Conservation (phyloP, 2,797 vertebrate genomes). For the Pseudocheirus occidentalis region DNA sequence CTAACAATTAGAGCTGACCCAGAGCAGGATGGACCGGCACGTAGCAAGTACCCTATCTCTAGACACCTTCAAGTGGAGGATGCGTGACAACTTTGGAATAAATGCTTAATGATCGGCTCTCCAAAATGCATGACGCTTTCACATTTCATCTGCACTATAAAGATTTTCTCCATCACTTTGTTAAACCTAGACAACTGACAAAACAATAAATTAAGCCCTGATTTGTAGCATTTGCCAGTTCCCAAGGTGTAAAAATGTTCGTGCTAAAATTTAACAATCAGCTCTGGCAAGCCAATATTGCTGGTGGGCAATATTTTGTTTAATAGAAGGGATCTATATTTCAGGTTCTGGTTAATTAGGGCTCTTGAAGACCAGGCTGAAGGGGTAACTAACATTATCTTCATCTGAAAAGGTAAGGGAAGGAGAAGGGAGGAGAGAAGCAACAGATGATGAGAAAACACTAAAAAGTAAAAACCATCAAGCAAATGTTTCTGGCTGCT, state of each 20-base stretch:
- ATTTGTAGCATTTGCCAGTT: not conserved
- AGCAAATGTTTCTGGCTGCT: not conserved
- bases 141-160: not conserved
- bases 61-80: not conserved
- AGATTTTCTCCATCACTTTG: not conserved
- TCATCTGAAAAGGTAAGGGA: not conserved
- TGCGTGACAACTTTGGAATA: not conserved
- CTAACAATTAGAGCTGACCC: not conserved
- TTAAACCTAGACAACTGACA: not conserved
- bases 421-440: not conserved
- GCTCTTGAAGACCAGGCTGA: not conserved
- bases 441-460: not conserved
- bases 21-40: not conserved
- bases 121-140: not conserved
- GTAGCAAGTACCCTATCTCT: not conserved
- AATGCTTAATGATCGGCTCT: not conserved
- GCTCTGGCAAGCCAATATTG: not conserved
- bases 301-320: not conserved
- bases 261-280: not conserved
- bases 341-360: not conserved
- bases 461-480: not conserved
- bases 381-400: not conserved
- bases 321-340: not conserved
- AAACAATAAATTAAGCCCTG: not conserved
- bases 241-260: not conserved